Base-by-base conservation (phyloP, 2,113 vertebrate genomes). In the Otocyon megalotis region DNA sequence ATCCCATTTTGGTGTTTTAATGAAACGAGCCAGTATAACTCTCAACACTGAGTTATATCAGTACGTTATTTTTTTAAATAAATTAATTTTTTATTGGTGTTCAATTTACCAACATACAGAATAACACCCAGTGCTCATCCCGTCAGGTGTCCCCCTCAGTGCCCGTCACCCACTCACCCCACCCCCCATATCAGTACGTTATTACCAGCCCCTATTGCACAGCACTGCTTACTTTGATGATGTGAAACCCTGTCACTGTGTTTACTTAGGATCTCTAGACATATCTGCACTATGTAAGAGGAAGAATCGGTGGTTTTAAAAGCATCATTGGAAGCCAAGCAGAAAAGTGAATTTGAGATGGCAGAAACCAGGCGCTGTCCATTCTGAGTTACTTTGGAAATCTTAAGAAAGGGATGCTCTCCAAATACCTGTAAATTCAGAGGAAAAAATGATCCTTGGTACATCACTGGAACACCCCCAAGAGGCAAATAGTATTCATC, bases 1-100 rank as follows among this genome's bases (percentile, higher is more conserved):
- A 72, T 83, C 9, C 43, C 30, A 35, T 92, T 93, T 93, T 84
- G 30, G 12, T 93, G 30, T 94, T 90, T 79, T 97, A 83, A 60
- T 62, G 20, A 94, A 90, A 60, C 90, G 54, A 92, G 13, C 26
- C 77, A 79, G n/a, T 94, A 3, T n/a, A 87, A 71, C 32, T 92
- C 50, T 91, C 14, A 86, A 11, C 56, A 69, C 22, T 95, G 76
- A 50, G 74, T 19, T 30, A 0, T 54, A 58, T 74, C 56, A 84
- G 30, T 43, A 43, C 43, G 43, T 43, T 43, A 43, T 43, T n/a
- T n/a, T n/a, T n/a, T n/a, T n/a, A n/a, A n/a, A n/a, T n/a, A n/a
- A n/a, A n/a, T n/a, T n/a, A n/a, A n/a, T n/a, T n/a, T n/a, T n/a
- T n/a, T n/a, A n/a, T n/a, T n/a, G n/a, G n/a, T n/a, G n/a, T n/a